Evolutionary conservation across 1,140 invertebrate genomes (phyloP), one percentile per base, ranked within the genome.

Genomic region (Oryzaephilus surinamensis): DNA sequence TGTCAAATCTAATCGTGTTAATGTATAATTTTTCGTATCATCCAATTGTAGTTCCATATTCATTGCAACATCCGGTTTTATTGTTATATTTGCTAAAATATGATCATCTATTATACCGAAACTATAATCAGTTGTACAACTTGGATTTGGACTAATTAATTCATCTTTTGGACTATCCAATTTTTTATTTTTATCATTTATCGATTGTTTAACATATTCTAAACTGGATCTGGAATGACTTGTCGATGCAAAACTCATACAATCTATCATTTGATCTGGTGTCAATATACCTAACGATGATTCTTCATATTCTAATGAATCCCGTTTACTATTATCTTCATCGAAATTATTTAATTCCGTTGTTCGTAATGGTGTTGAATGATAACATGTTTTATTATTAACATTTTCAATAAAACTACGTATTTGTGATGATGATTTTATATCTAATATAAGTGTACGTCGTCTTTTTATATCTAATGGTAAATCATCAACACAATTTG

Each of bases 261-360:
- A 75, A 57, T 82, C 80, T 36, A 78, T 74, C 84, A 90, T 89
- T 58, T 89, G 84, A 65, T 86, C 83, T 0, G 84, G 84, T 4
- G 84, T 87, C 11, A 90, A 64, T 45, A 90, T 88, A 6, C 84
- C 85, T 40, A 89, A 64, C 48, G 88, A 84, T 51, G 87, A 83
- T 58, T 87, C 79, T 51, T 86, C 56, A 28, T 49, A 52, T 28
- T 62, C 60, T 13, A 60, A 38, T 2, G 57, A 60, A 41, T 59
- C 54, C 12, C 60, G 31, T 46, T 62, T 62, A 36, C 31, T 46
- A n/a, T 21, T 31, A 5, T 53, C 48, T 8, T 55, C 48, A 8
- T 52, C 45, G 2, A 45, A 21, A 21, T 41, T 36, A 20, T 32
- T 33, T 15, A 34, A 35, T n/a, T n/a, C n/a, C 4, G 46, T 45